Evolutionary conservation across 2,113 vertebrate genomes (phyloP).

Genomic region (Muntiacus reevesi): DNA sequence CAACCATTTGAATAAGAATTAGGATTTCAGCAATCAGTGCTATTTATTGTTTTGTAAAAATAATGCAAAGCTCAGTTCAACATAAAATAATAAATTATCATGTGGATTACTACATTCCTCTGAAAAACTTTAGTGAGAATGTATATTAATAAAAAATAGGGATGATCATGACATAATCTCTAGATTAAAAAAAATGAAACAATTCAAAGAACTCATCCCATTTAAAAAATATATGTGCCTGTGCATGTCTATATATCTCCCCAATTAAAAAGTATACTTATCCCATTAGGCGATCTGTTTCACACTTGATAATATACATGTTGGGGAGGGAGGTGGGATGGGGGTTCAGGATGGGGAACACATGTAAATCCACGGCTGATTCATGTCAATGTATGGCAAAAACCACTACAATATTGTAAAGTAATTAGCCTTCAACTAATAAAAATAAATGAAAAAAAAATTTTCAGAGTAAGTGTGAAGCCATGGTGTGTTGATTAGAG

Average conservation of each 20-base stretch:
- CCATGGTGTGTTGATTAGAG: not conserved
- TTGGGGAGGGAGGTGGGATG: no score
- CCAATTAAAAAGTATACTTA: not conserved
- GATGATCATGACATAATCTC: not conserved
- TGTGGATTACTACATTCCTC: not conserved
- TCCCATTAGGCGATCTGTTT: not conserved
- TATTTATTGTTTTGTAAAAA: constrained; percentile 18
- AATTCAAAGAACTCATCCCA: not conserved
- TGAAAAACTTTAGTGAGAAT: not conserved
- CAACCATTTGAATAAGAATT: not conserved
- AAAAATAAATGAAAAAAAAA: no score
- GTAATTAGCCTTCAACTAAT: no score
- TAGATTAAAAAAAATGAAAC: not conserved
- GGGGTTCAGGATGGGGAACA: no score
- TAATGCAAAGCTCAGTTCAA: not conserved
- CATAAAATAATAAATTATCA: not conserved
- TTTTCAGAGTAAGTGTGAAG: constrained; percentile 14
- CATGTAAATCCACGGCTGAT: not conserved
- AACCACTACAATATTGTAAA: no score
- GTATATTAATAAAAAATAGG: not conserved
- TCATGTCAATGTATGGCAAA: no score
- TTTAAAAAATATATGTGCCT: not conserved
- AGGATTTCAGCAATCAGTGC: not conserved
- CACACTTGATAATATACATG: no score
- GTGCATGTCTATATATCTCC: not conserved